Base-by-base conservation (phyloP, 2,797 vertebrate genomes). In the Ptychadena robeensis region DNA sequence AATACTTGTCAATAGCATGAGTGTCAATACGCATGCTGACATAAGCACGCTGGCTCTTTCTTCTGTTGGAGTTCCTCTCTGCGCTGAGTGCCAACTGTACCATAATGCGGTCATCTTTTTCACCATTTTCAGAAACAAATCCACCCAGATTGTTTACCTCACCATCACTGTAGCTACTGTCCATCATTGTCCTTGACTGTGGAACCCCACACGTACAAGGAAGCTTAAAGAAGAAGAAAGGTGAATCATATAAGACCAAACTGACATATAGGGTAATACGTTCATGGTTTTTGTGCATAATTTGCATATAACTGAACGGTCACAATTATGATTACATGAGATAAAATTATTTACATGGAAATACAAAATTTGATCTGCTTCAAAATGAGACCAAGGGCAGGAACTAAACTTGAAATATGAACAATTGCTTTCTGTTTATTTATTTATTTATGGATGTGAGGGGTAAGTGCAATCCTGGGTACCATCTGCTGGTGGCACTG, bases 1-100 rank as follows among this genome's bases (percentile, higher is more conserved):
- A 96, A 91, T 97, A 98, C 86, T 96, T 96, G 91, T 98, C 96
- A 30, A 98, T 98, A 84, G 94, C 93, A 0, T 98, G 97, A 0
- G 96, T 98, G 91, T 97, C 95, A 0, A 98, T 96, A 79, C 93
- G 92, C 90, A 95, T 92, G 85, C 91, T 95, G 92, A 92, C 90
- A 0, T 96, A 96, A 76, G 85, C 74, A 32, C 91, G 87, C 75
- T 90, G 91, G 88, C 85, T 89, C 85, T 94, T 95, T 64, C 94
- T 92, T 74, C 92, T 91, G 0, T 87, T 92, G 0, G 94, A 92
- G 86, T 94, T 87, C 86, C 93, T 91, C 83, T 96, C 95, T 0
- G 90, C 92, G 35, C 91, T 93, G 92, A 96, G 89, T 0, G 94
- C 92, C 87, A 96, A 88, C 82, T 96, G 94, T 80, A 95, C 94